Conservation (phyloP, 1,140 invertebrate species). For the Apis florea region DNA sequence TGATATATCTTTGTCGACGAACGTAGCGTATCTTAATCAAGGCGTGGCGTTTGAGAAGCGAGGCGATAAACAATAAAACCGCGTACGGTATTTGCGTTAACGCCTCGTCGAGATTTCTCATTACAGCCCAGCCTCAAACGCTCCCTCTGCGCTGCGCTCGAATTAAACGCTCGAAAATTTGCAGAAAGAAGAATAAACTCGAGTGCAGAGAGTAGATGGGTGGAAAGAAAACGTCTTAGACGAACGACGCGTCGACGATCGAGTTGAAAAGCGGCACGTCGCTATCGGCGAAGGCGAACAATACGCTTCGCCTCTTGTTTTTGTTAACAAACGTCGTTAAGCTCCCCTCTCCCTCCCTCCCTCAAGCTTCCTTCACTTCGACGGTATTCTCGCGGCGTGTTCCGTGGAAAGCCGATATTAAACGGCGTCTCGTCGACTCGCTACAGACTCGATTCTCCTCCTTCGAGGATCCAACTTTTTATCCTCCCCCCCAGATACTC, state of each 20-base stretch:
- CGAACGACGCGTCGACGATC: background rate
- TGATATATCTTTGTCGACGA: background rate
- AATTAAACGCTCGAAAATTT: conserved; percentile 44
- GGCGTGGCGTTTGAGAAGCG: background rate
- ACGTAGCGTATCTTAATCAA: background rate
- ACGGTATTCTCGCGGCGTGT: background rate
- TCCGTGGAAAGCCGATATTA: conserved; percentile 17
- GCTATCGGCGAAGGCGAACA: conserved; percentile 28
- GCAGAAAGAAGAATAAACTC: conserved; percentile 30
- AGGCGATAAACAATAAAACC: background rate
- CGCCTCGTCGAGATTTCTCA: conserved; percentile 31
- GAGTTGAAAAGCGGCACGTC: conserved; percentile 6
- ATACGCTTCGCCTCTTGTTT: conserved; percentile 44
- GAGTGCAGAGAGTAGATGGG: background rate
- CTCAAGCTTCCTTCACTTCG: background rate
- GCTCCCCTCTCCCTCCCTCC: conserved; percentile 10
- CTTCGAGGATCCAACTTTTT: background rate
- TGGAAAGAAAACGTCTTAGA: conserved; percentile 29
- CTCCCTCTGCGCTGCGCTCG: background rate
- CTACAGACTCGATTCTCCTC: background rate
- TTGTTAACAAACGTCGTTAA: conserved; percentile 62
- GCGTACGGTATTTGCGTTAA: conserved; percentile 5
- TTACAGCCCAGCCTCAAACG: background rate
- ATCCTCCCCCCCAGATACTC: conserved; percentile 20
- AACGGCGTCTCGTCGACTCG: conserved; percentile 3